phyloP scores from a whole-genome alignment of 1,140 invertebrate species.

The Dendroctonus ponderosae region DNA sequence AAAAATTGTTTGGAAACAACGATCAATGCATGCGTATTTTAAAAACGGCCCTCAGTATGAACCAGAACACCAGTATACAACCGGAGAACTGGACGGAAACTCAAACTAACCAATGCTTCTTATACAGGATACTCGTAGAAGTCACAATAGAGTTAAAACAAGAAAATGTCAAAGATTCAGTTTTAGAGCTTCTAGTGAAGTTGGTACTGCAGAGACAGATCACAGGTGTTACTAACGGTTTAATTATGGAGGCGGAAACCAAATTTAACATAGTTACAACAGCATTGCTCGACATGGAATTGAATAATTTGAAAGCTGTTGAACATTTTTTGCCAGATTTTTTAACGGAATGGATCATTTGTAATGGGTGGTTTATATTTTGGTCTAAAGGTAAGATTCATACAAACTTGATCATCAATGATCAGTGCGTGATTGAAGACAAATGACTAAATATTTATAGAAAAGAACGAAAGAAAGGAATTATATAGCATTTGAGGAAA shows the following conservation, averaged over 20 bases:
- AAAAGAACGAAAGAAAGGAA: no score
- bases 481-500: no score
- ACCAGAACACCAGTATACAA: slow-evolving; percentile 16
- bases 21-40: slow-evolving; percentile 54
- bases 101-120: slow-evolving; percentile 37
- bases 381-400: slow-evolving; percentile 45
- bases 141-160: slow-evolving; percentile 12
- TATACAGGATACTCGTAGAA: slow-evolving; percentile 37
- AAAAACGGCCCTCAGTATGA: slow-evolving; percentile 52
- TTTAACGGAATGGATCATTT: slow-evolving; percentile 56
- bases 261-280: slow-evolving; percentile 46
- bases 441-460: no score
- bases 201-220: slow-evolving; percentile 39
- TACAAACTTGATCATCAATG: slow-evolving; percentile 39
- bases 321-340: slow-evolving; percentile 56
- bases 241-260: slow-evolving; percentile 37
- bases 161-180: slow-evolving; percentile 16
- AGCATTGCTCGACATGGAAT: slow-evolving; percentile 38
- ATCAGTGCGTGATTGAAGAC: no score
- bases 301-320: slow-evolving; percentile 15
- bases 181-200: slow-evolving; percentile 41
- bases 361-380: slow-evolving; percentile 56
- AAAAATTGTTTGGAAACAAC: slow-evolving; percentile 55
- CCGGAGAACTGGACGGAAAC: slow-evolving; percentile 17
- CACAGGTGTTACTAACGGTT: slow-evolving; percentile 27